Evolutionary conservation across 2,888 invertebrate genomes (phyloP).

Genomic region (Urechis unicinctus): DNA sequence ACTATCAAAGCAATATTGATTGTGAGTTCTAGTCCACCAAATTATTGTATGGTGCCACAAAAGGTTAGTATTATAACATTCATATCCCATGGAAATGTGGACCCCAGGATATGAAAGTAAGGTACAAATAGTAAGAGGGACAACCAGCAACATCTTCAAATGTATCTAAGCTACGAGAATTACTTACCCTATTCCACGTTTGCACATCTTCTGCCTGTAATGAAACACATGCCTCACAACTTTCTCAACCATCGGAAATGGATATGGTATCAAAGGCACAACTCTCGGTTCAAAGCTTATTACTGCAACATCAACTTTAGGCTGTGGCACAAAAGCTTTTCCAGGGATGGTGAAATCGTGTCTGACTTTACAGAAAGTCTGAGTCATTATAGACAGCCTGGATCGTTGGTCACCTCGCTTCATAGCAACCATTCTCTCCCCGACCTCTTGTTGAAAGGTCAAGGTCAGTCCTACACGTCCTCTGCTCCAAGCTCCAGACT

Average conservation of each 20-base stretch:
- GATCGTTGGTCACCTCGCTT: slow-evolving; percentile 67
- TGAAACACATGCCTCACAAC: slow-evolving; percentile 79
- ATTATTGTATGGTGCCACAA: too few relatives aligned
- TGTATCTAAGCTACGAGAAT: neutral
- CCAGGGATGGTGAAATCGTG: slow-evolving; percentile 80
- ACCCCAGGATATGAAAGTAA: too few relatives aligned
- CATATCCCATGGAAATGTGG: too few relatives aligned
- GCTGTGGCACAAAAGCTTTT: slow-evolving; percentile 82
- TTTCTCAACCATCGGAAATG: slow-evolving; percentile 83
- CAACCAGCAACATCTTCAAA: too few relatives aligned
- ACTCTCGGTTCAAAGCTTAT: slow-evolving; percentile 78
- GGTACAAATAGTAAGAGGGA: too few relatives aligned
- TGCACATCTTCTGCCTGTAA: slow-evolving; percentile 74
- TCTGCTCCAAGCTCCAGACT: slow-evolving; percentile 56
- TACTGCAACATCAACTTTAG: slow-evolving; percentile 94
- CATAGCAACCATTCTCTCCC: slow-evolving; percentile 79
- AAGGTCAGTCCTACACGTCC: slow-evolving; percentile 82
- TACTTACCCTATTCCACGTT: slow-evolving; percentile 43
- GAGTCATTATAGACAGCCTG: slow-evolving; percentile 88
- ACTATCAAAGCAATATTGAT: too few relatives aligned
- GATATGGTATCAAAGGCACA: slow-evolving; percentile 66
- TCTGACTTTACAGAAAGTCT: slow-evolving; percentile 78
- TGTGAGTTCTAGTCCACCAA: too few relatives aligned
- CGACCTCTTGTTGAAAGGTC: slow-evolving; percentile 97
- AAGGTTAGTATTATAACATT: too few relatives aligned